Base-by-base conservation (phyloP, 1,140 invertebrate species). In the Solen grandis region DNA sequence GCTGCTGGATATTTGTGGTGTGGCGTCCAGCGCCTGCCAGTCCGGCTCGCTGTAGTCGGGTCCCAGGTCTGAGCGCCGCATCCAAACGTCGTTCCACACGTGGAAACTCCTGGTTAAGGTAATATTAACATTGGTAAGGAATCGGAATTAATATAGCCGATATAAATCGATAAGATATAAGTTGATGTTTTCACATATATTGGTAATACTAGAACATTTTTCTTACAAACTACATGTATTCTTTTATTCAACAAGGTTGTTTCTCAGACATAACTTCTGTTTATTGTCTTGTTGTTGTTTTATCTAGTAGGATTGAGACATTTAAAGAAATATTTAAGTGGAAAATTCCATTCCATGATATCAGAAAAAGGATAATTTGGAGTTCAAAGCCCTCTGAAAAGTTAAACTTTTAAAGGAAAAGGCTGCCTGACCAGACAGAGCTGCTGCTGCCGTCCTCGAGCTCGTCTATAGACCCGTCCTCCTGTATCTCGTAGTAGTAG, bases 31-130 rank as follows among this genome's bases (percentile, higher is more conserved):
- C 0, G 95, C 97, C 91, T 99, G 97, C 97, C 97, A 99, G 1
- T 97, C 97, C 5, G 94, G 94, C 86, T 95, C 96, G 33, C 69
- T 70, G 35, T 54, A 80, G 16, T 66, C 74, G 8, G 33, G 41
- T 0, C 94, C 94, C 38, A 98, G 90, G 91, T 99, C 97, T 2
- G 95, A 94, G n/a, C 97, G 93, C 57, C 94, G 94, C 95, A 98
- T 97, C 97, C 97, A 98, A 0, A 96, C 96, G 75, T 98, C 97
- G 91, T 97, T 97, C 97, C 97, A 99, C 16, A 97, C 97, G 87
- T 98, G 97, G 90, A 97, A 98, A 87, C 97, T 98, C 96, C 90
- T 91, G 16, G 0, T 78, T n/a, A 14, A 54, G 22, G 14, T 29
- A 65, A 13, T 13, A 33, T 16, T 29, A 13, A 59, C 55, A 27